phyloP scores from a whole-genome alignment of 2,113 vertebrate genomes.

The Antennarius striatus region DNA sequence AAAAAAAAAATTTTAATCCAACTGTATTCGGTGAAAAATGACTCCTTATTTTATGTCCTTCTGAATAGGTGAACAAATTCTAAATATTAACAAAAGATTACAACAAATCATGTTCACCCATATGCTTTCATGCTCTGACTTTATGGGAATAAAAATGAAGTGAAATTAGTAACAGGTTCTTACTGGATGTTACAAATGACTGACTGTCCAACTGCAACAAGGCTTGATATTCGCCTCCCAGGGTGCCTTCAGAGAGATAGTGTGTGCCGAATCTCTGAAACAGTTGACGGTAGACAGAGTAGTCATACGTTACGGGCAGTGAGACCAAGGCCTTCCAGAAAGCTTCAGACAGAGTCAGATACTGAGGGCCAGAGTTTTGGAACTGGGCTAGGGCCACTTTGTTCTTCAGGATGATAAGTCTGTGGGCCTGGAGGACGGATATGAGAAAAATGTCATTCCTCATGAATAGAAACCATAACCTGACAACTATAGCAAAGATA shows the following conservation, averaged over 20 bases:
- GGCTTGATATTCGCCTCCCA: constrained; percentile 89
- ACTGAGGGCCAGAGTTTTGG: constrained; percentile 87
- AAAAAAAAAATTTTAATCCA: too few relatives aligned
- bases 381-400: constrained; percentile 93
- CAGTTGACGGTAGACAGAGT: constrained; percentile 80
- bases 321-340: constrained; percentile 89
- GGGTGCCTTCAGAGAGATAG: constrained; percentile 88
- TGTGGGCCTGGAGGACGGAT: constrained; percentile 75
- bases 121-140: too few relatives aligned
- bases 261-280: constrained; percentile 90
- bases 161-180: not conserved
- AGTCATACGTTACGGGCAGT: constrained; percentile 87
- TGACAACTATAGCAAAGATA: too few relatives aligned
- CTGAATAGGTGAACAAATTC: too few relatives aligned
- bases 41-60: too few relatives aligned
- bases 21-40: too few relatives aligned
- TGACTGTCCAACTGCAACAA: constrained; percentile 84
- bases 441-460: not conserved
- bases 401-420: constrained; percentile 87
- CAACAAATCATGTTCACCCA: too few relatives aligned
- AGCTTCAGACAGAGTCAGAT: constrained; percentile 84
- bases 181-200: constrained; percentile 78
- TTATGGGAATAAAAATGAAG: too few relatives aligned
- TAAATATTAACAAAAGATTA: too few relatives aligned
- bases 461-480: too few relatives aligned